Percentiles rank a stretch among this genome's conserved stretches.
phyloP scores from a whole-genome alignment of 2,888 invertebrate genomes.

The Dasypogon diadema region DNA sequence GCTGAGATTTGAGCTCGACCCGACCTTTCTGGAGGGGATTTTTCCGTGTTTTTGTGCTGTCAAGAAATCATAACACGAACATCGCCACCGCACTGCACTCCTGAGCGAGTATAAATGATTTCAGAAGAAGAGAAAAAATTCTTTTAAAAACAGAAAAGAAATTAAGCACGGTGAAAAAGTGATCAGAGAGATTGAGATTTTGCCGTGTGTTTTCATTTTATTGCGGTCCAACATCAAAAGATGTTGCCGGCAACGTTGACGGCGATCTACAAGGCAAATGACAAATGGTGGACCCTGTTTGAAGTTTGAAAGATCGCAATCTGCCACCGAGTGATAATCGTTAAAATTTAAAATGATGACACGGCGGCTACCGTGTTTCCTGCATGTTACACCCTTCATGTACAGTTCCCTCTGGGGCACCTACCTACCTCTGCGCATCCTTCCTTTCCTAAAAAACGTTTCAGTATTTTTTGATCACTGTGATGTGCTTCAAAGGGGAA shows the following conservation, averaged over 20 bases:
- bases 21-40: neutral
- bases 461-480: neutral
- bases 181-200: neutral
- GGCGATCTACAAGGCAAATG: constrained; percentile 6
- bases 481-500: neutral
- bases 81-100: neutral
- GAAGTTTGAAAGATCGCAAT: constrained; percentile 26
- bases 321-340: constrained; percentile 1
- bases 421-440: neutral
- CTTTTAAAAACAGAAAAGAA: neutral
- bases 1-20: neutral
- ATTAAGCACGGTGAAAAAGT: neutral
- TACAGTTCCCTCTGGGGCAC: neutral
- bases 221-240: neutral
- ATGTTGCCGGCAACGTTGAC: neutral
- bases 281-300: constrained; percentile 26
- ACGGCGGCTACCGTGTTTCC: constrained; percentile 1
- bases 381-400: neutral
- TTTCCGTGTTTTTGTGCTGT: neutral
- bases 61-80: neutral
- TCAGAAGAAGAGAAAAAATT: neutral
- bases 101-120: neutral
- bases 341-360: constrained; percentile 15
- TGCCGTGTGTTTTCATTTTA: neutral
- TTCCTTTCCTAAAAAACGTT: neutral